Percentiles rank a stretch among this genome's conserved stretches.
Evolutionary conservation across 2,113 vertebrate species (phyloP).

Genomic region (Onychorhynchus coronatus): DNA sequence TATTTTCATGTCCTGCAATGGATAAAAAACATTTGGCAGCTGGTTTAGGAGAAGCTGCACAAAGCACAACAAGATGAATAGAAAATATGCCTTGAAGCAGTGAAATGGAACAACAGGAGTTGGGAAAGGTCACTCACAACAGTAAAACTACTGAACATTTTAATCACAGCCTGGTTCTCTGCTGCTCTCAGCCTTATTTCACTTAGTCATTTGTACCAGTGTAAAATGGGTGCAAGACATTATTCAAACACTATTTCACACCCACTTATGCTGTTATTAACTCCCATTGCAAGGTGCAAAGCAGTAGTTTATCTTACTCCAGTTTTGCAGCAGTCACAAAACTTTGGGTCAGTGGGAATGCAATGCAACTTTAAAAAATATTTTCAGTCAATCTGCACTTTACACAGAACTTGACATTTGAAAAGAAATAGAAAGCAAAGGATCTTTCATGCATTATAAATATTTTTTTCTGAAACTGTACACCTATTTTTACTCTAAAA

Average conservation of each 20-base stretch:
- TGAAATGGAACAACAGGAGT: slow-evolving; percentile 41
- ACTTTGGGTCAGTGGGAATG: background rate
- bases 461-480: background rate
- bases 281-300: background rate
- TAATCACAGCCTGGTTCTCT: slow-evolving; percentile 17
- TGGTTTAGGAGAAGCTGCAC: slow-evolving; percentile 19
- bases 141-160: slow-evolving; percentile 38
- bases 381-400: background rate
- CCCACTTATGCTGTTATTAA: background rate
- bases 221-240: background rate
- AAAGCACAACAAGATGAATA: slow-evolving; percentile 29
- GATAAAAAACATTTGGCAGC: background rate
- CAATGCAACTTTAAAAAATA: background rate
- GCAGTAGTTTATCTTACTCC: background rate
- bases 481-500: background rate
- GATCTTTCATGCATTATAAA: background rate
- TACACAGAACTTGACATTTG: background rate
- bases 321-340: background rate
- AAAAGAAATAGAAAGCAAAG: background rate
- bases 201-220: background rate
- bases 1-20: background rate
- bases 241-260: background rate
- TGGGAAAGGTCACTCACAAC: slow-evolving; percentile 23
- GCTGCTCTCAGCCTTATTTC: slow-evolving; percentile 18
- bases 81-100: background rate